Base-by-base conservation (phyloP, 2,888 invertebrate species). In the Eupithecia subfuscata region DNA sequence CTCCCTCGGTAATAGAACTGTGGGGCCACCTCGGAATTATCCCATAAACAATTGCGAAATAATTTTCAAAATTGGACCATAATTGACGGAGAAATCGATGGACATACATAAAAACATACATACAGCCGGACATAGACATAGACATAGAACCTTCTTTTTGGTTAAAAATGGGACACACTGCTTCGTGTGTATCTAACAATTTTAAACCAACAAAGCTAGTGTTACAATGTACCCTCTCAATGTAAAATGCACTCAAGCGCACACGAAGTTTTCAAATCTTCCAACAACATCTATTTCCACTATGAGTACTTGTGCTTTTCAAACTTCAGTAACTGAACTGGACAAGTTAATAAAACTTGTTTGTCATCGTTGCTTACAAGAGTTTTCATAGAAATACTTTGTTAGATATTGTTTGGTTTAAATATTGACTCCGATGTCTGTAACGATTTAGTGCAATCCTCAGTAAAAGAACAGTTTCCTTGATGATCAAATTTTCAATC, bases 261-360 rank as follows among this genome's bases (percentile, higher is more conserved):
- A 56, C 48, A 52, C 71, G 60, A 75, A 73, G 75, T 75, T 73
- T 37, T 34, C 30, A 70, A 52, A 75, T 67, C 70, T 70, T 56
- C 45, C 43, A 56, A 74, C 70, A 67, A 74, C 65, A 52, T 56
- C 68, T 67, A 74, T 70, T 16, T 34, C 25, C 60, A 34, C 9
- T 64, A 34, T 64, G 16, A 63, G 34, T 64, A 64, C 18, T 64
- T 64, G 64, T 64, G 34, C 64, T 64, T 34, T 64, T 63, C 30
- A 64, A 34, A 68, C 68, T 68, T 40, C 16, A 16, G 22, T 22
- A 68, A 68, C 68, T 45, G 37, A 72, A 70, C 72, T 45, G 72
- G 72, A 43, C 72, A 70, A 75, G 70, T 73, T 72, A 70, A 73
- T 73, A 72, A 75, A 69, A 75, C 65, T 75, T 43, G 56, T 75